Evolutionary conservation across 2,888 invertebrate species (phyloP).

Genomic region (Cephus runcator): DNA sequence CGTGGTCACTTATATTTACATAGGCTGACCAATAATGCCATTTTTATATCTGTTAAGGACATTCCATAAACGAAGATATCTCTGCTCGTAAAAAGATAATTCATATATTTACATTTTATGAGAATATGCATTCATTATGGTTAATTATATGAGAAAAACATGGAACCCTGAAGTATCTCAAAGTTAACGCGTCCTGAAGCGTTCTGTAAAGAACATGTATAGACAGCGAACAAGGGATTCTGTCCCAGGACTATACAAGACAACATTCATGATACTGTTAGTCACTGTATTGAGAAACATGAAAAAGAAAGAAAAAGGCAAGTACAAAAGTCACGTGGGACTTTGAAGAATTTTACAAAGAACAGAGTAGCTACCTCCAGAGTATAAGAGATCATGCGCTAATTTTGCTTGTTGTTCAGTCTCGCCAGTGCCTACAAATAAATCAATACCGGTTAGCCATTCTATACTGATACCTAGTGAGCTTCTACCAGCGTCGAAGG

Average conservation of each 20-base stretch:
- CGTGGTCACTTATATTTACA: neutral
- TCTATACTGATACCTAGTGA: neutral
- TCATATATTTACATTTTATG: neutral
- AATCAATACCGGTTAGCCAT: slow-evolving; percentile 28
- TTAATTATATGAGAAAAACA: neutral
- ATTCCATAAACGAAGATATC: neutral
- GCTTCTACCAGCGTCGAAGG: neutral
- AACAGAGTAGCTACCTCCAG: slow-evolving; percentile 70
- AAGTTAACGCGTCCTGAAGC: neutral
- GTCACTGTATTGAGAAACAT: neutral
- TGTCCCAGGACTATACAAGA: neutral
- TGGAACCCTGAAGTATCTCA: neutral
- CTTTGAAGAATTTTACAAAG: slow-evolving; percentile 4
- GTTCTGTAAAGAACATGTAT: neutral
- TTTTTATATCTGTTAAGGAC: neutral
- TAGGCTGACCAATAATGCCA: neutral
- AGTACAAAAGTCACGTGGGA: neutral
- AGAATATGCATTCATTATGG: neutral
- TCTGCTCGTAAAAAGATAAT: neutral
- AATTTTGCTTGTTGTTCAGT: slow-evolving; percentile 85
- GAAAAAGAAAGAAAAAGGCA: slow-evolving; percentile 14
- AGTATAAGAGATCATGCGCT: slow-evolving; percentile 89
- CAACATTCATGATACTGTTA: neutral
- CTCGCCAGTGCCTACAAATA: slow-evolving; percentile 75
- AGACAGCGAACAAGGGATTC: neutral